These are phyloP conservation scores for Scaptomyza flava DNA, from an alignment of 2,888 invertebrate species.

Conservation along the genomic window DNA sequence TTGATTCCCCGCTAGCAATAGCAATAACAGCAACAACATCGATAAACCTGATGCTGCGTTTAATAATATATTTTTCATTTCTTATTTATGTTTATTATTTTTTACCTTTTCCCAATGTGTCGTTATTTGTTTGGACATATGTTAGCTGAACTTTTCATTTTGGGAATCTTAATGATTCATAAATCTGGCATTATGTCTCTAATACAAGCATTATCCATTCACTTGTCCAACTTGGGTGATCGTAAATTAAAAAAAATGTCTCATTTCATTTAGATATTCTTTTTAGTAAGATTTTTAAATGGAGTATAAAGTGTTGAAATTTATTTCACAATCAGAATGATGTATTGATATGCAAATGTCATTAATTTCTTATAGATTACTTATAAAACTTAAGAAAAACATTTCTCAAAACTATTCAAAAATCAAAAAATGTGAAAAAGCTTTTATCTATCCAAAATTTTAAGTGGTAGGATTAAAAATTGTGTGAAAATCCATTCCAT, in stretches of 20 bases:
- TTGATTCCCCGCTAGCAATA: constrained; percentile 63
- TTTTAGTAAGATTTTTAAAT: background rate
- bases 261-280: constrained; percentile 32
- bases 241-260: constrained; percentile 46
- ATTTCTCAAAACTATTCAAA: no score
- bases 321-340: background rate
- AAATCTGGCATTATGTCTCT: constrained; percentile 63
- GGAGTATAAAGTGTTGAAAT: background rate
- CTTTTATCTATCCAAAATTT: no score
- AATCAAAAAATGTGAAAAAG: no score
- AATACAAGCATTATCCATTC: constrained; percentile 48
- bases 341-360: background rate
- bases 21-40: constrained; percentile 8
- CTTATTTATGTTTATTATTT: constrained; percentile 74
- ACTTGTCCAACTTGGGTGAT: constrained; percentile 29
- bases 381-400: no score
- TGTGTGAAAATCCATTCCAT: no score
- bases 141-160: constrained; percentile 42
- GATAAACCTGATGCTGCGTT: constrained; percentile 46
- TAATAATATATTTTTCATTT: constrained; percentile 35
- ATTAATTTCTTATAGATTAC: no score
- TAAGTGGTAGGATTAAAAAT: no score
- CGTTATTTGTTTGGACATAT: constrained; percentile 69
- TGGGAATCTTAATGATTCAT: constrained; percentile 61
- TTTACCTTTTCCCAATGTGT: constrained; percentile 73